A percentile compares a stretch with the other conserved stretches of the same genome.
These are phyloP conservation scores for Cranoglanis bouderius DNA, from an alignment of 2,113 vertebrate species.

Conservation along the genomic window DNA sequence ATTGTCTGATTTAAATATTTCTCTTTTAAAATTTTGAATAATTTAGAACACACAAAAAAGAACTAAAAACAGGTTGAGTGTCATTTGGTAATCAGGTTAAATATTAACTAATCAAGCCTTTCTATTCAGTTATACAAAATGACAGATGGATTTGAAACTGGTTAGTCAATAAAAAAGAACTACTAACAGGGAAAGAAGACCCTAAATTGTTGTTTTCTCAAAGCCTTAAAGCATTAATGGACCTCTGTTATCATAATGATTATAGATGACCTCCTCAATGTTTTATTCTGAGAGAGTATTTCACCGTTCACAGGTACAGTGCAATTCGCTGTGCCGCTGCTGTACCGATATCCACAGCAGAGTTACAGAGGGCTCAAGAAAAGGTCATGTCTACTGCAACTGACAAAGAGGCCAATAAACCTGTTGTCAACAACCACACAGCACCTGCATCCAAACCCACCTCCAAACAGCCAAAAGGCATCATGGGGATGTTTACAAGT, in stretches of 20 bases:
- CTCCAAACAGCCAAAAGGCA: slow-evolving; percentile 79
- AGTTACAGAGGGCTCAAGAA: slow-evolving; percentile 62
- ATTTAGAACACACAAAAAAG: background rate
- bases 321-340: slow-evolving; percentile 84
- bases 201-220: background rate
- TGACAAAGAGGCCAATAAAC: slow-evolving; percentile 1
- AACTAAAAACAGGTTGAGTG: background rate
- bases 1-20: background rate
- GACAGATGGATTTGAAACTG: background rate
- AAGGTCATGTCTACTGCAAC: slow-evolving; percentile 16
- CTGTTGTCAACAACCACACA: slow-evolving; percentile 68
- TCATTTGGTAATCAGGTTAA: background rate
- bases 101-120: background rate
- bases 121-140: background rate
- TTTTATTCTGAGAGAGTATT: background rate
- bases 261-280: background rate
- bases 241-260: background rate
- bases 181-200: background rate
- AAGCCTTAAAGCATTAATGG: background rate
- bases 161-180: background rate
- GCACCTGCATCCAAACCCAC: slow-evolving; percentile 63
- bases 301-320: slow-evolving; percentile 77
- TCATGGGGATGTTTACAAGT: slow-evolving; percentile 89
- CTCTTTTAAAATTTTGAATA: background rate
- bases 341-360: slow-evolving; percentile 66